Evolutionary conservation across 2,888 invertebrate genomes (phyloP), one percentile per base, ranked within the genome.

Genomic region (Lasioglossum pauxillum): DNA sequence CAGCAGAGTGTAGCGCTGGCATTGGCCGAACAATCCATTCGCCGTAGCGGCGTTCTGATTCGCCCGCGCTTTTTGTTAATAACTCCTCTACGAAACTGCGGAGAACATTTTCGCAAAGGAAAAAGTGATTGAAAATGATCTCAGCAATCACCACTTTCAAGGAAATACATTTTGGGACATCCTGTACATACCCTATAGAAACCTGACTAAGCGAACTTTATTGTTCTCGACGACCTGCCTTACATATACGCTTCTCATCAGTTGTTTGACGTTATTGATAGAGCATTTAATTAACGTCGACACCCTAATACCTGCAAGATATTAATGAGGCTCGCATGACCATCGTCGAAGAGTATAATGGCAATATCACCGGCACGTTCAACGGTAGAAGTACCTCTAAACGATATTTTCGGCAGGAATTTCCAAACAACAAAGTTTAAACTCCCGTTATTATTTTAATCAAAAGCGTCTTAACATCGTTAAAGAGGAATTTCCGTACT

Each of bases 391-490:
- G 31, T 27, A 16, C 31, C 14, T 64, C 16, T 27, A 16, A 64
- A 64, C 27, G 60, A 16, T 5, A 64, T 64, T 64, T 64, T 31
- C 27, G 27, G 16, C 27, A 2, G 14, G 27, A 64, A 27, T 64
- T 64, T 31, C 60, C 31, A 2, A 64, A 31, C 60, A 64, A 64
- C 27, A 64, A 64, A 31, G 60, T 31, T 31, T 7, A 5, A 64
- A 64, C 27, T 64, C 60, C 27, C 60, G 31, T 64, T 64, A 31
- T 31, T 27, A 64, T 64, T 64, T 64, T 64, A 64, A 64, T 64
- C 7, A 27, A 64, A 64, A 64, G 7, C 14, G 31, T 16, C 27
- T 64, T 27, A 16, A 64, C n/a, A 31, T 64, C 64, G 16, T 64
- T 7, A 31, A 16, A 16, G 64, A 64, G 16, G 64, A 16, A 31